phyloP scores from a whole-genome alignment of 2,797 vertebrate species.

The Notolepis coatsorum region DNA sequence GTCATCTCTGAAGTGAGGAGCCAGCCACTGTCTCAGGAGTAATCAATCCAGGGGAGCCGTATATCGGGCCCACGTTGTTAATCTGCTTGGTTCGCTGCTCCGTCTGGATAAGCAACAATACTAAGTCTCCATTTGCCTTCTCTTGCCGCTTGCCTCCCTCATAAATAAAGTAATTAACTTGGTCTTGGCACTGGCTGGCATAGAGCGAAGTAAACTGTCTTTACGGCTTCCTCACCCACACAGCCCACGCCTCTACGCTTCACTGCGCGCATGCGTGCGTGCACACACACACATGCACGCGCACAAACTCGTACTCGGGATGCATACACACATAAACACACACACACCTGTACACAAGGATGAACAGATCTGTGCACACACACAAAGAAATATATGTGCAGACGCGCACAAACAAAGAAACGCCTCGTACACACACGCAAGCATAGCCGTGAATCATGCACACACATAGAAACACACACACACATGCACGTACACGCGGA shows the following conservation, averaged over 20 bases:
- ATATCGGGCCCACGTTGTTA: slow-evolving; percentile 53
- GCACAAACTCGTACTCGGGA: neutral
- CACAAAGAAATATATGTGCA: neutral
- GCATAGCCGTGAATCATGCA: neutral
- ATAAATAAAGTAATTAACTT: slow-evolving; percentile 80
- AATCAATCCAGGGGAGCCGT: slow-evolving; percentile 66
- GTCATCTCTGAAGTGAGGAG: slow-evolving; percentile 17
- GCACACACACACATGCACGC: neutral
- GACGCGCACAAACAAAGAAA: slow-evolving; percentile 24
- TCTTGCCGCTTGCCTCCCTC: slow-evolving; percentile 52
- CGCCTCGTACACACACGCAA: slow-evolving; percentile 22
- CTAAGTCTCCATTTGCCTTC: slow-evolving; percentile 71
- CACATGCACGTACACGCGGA: slow-evolving; percentile 28
- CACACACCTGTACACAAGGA: slow-evolving; percentile 1
- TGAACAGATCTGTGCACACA: neutral
- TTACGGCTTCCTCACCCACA: slow-evolving; percentile 34
- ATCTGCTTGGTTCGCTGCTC: slow-evolving; percentile 62
- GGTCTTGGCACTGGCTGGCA: slow-evolving; percentile 39
- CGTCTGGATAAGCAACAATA: slow-evolving; percentile 72
- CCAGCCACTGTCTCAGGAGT: slow-evolving; percentile 39
- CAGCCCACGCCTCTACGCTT: slow-evolving; percentile 3
- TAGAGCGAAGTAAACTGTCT: slow-evolving; percentile 46
- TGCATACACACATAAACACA: neutral
- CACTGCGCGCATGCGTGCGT: no score
- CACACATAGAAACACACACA: slow-evolving; percentile 15